Evolutionary conservation across 2,888 invertebrate genomes (phyloP).

Genomic region (Cryptosula pallasiana): DNA sequence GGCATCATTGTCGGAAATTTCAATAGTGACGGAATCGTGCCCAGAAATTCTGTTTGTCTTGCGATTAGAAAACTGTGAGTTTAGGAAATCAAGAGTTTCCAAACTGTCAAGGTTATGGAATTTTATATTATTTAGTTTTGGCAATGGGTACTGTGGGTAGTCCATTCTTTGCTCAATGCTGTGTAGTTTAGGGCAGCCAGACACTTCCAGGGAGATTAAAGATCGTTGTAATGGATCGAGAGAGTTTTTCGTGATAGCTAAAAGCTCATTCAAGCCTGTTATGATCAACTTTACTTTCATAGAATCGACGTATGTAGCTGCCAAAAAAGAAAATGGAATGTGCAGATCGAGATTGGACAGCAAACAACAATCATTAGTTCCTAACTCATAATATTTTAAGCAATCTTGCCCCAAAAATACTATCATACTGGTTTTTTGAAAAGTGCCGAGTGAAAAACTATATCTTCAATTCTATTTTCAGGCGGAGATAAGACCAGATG

Average conservation of each 20-base stretch:
- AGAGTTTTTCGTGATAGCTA: not conserved
- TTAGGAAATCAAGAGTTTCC: not conserved
- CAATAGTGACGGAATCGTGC: not conserved
- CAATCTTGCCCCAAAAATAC: too few relatives aligned
- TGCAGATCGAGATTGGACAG: too few relatives aligned
- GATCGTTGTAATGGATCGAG: not conserved
- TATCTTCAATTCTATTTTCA: too few relatives aligned
- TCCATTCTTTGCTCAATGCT: not conserved
- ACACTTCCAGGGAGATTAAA: not conserved
- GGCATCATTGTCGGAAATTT: not conserved
- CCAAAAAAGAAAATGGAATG: not conserved
- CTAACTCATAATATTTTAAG: too few relatives aligned
- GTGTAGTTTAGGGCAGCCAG: not conserved
- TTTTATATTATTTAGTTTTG: not conserved
- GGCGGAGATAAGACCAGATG: too few relatives aligned
- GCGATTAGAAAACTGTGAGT: conserved; percentile 1
- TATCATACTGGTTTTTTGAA: too few relatives aligned
- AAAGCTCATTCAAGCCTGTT: not conserved
- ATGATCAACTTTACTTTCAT: not conserved
- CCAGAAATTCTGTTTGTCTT: not conserved
- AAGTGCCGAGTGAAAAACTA: too few relatives aligned
- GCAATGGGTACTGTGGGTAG: conserved; percentile 7
- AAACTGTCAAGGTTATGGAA: not conserved
- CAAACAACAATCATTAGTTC: too few relatives aligned
- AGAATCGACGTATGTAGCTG: not conserved